Base-by-base conservation (phyloP, 1,140 invertebrate species). In the Orussus abietinus region DNA sequence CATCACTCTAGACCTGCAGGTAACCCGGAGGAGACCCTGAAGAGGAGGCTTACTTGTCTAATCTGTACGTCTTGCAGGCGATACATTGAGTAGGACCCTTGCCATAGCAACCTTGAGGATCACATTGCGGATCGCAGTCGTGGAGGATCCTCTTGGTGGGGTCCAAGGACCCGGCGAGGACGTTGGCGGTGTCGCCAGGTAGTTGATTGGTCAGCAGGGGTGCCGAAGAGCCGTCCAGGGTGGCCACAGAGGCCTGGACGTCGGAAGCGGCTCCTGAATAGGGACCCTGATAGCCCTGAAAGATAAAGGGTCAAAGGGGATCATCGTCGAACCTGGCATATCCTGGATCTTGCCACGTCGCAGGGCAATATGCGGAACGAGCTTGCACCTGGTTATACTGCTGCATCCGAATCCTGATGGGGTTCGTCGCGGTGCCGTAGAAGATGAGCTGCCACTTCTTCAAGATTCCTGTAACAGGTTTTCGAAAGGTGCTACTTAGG, bases 401-500 rank as follows among this genome's bases (percentile, higher is more conserved):
- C 42, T 51, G 66, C 38, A 47, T 64, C 49, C 58, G 66, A 56
- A 89, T 72, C 45, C 84, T 77, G 47, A 90, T 81, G 0, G 90
- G 90, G 62, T 92, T 86, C 2, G 80, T 78, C 17, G 85, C 77
- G 0, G 92, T 95, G 10, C 92, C 92, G 57, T 95, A 94, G 62
- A 95, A 88, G 57, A 95, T 90, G 28, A 96, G 71, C 68, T 93
- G 90, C 90, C 90, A 94, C 69, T 92, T 92, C 54, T 89, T 88
- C 22, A 96, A 62, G 34, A 91, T 85, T 19, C 80, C 80, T 80
- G 63, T 10, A 56, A 60, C 37, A 50, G n/a, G 14, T 3, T n/a
- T n/a, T 25, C 6, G 22, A 25, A 25, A 25, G 6, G n/a, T n/a
- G n/a, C 22, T 25, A 25, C 22, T 25, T 25, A 7, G n/a, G n/a